Base-by-base conservation (phyloP, 2,797 vertebrate genomes). In the Adrianichthys oophorus region DNA sequence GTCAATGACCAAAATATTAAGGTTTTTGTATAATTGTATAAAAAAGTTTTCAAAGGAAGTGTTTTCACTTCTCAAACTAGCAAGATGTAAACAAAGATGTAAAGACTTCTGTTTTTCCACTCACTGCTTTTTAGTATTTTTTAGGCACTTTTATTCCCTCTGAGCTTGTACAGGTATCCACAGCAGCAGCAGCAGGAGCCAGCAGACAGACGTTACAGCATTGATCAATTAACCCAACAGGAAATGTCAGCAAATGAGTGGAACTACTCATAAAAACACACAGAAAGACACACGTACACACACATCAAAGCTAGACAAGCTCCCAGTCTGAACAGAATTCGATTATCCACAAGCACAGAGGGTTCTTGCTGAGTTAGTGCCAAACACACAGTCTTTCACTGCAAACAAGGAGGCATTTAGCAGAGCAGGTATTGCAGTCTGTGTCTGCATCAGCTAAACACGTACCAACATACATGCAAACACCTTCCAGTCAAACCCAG, bases 341-440 rank as follows among this genome's bases (percentile, higher is more conserved):
- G 66, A 54, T 63, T 13, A 53, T 63, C 54, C 76, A 67, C 50
- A 59, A 59, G 56, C 56, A 43, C 52, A 52, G 43, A 59, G 42
- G 43, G 26, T 48, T 63, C 41, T 59, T 76, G 72, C 72, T 68
- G 59, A 77, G 73, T 73, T 72, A 56, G 65, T 62, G 68, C 65
- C 55, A 70, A 78, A 84, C 70, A 76, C 61, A 60, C 55, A 47
- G 53, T 66, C 68, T 76, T 73, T 84, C 73, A 73, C 76, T 67
- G 65, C 59, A 73, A 62, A 85, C 80, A 86, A 78, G 81, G 64
- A 61, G 45, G 62, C 79, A 70, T 86, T 86, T 63, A 83, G 73
- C 68, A 56, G 62, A 58, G 60, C 64, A 76, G 61, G 59, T 84
- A 79, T 72, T 70, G 47, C 67, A 58, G 55, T 70, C 61, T 73